Evolutionary conservation across 2,888 invertebrate species (phyloP), one percentile per base, ranked within the genome.

Genomic region (Netelia fuscicornis): DNA sequence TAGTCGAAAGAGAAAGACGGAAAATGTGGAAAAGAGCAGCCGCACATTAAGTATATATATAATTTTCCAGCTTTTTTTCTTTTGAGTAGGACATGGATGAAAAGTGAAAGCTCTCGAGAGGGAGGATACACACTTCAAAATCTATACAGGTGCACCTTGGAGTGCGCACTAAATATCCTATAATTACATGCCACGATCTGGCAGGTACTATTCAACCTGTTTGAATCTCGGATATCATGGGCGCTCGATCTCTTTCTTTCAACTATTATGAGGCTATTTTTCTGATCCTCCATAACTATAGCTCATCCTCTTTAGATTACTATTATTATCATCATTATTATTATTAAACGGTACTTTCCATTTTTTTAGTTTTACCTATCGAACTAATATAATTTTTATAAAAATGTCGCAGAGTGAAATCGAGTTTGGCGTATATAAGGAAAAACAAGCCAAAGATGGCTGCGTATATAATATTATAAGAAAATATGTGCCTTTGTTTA

Each of bases 81-180:
- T 42, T 42, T 20, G 37, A 67, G 30, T 71, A 13, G 60, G 13
- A 71, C 62, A 64, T 62, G 70, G 48, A 52, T 64, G 76, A 80
- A 68, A 77, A 48, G 68, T 44, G 77, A 74, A 77, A 77, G 81
- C 68, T 44, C 65, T 62, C 74, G 60, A 70, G 64, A 54, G 78
- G 52, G 70, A 56, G 78, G 65, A 52, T 65, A 23, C 67, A 74
- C 77, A 81, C 84, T 81, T 64, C 64, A 81, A 67, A 20, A 70
- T 87, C 81, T 87, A 90, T 89, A 90, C 92, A 92, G 92, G 92
- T 92, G 92, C 90, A 91, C 88, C 87, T 87, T 58, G 30, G 85
- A 88, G 87, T 89, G 89, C 89, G 84, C 86, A 68, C 72, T 87
- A 90, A 91, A 90, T 90, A 91, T 91, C 87, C 89, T 90, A 88